Conservation (phyloP, 2,888 invertebrate genomes). For the Octonoba sinensis region DNA sequence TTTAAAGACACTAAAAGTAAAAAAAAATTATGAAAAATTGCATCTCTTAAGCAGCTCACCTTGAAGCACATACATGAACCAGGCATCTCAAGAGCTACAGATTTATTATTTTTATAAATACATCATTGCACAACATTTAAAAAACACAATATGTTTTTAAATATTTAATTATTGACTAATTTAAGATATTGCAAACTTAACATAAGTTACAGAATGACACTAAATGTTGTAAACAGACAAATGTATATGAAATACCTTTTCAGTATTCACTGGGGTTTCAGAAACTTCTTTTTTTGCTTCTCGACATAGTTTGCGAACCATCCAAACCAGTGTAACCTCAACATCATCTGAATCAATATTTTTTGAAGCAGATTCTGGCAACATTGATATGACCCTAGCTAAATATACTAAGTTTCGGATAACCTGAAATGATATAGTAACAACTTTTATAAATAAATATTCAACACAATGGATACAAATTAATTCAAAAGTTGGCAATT, state of each 20-base stretch:
- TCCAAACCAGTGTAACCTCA: conserved; percentile 76
- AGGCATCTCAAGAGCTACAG: too few species aligned
- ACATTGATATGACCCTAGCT: conserved; percentile 78
- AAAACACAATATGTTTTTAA: conserved; percentile 5
- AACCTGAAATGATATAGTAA: conserved; percentile 72
- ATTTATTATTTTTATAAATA: neutral
- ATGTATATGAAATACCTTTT: conserved; percentile 78
- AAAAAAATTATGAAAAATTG: too few species aligned
- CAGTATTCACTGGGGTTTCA: conserved; percentile 78
- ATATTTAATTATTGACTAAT: conserved; percentile 22
- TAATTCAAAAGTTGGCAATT: too few species aligned
- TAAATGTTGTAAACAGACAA: too few species aligned
- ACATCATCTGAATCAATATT: conserved; percentile 18
- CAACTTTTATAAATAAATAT: neutral
- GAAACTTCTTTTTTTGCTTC: conserved; percentile 85
- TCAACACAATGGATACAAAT: neutral
- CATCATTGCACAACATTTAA: conserved; percentile 12
- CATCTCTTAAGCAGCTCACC: too few species aligned
- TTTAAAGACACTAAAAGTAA: too few species aligned
- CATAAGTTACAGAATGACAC: neutral
- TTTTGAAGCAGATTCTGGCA: conserved; percentile 52
- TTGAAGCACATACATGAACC: neutral
- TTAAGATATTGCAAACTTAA: neutral
- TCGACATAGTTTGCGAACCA: conserved; percentile 81
- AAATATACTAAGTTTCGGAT: conserved; percentile 80